phyloP scores from a whole-genome alignment of 2,888 invertebrate species.

The Spodoptera picta region DNA sequence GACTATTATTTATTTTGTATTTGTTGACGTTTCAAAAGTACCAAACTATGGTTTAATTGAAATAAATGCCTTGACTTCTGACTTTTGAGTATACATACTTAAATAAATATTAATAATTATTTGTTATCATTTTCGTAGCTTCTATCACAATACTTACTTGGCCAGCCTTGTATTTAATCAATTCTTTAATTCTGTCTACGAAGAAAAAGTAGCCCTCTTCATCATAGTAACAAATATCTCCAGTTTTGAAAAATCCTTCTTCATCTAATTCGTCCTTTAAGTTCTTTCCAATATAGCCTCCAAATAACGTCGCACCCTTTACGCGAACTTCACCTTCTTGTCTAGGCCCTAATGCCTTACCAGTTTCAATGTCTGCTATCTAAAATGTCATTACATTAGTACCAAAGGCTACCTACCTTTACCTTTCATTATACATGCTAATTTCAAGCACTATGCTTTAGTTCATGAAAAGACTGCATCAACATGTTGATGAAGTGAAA shows the following conservation, averaged over 20 bases:
- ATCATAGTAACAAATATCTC: slow-evolving; percentile 78
- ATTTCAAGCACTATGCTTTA: too few species aligned
- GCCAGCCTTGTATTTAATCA: slow-evolving; percentile 79
- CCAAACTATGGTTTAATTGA: too few species aligned
- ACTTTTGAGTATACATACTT: too few species aligned
- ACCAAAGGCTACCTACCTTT: too few species aligned
- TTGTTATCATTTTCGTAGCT: neutral
- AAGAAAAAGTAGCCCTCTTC: slow-evolving; percentile 75
- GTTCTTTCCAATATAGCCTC: slow-evolving; percentile 72
- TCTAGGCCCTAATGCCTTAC: slow-evolving; percentile 70
- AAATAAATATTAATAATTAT: neutral
- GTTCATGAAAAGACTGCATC: too few species aligned
- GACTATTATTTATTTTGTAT: too few species aligned
- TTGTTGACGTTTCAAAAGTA: too few species aligned
- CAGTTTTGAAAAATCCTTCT: slow-evolving; percentile 77
- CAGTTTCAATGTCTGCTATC: slow-evolving; percentile 73
- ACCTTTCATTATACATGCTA: too few species aligned
- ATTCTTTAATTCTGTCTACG: slow-evolving; percentile 77
- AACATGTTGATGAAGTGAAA: too few species aligned
- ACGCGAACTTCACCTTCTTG: slow-evolving; percentile 74
- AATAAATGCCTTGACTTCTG: too few species aligned
- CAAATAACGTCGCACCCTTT: slow-evolving; percentile 72
- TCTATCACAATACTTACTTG: slow-evolving; percentile 64
- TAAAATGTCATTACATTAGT: slow-evolving; percentile 52
- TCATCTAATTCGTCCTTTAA: slow-evolving; percentile 66